phyloP scores from a whole-genome alignment of 1,140 invertebrate genomes.

The Meloidogyne exigua region DNA sequence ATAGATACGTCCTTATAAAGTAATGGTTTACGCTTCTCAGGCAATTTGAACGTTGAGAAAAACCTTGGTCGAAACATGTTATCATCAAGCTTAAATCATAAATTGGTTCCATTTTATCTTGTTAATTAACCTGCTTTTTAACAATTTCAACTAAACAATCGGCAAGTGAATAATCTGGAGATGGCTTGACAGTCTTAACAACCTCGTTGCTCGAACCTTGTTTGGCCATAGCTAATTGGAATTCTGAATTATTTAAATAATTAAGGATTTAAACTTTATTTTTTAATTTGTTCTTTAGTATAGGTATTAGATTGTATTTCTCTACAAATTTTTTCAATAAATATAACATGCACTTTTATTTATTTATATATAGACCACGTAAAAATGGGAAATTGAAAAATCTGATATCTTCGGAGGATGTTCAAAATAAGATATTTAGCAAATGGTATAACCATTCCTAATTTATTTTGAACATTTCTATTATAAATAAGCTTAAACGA shows the following conservation, averaged over 20 bases:
- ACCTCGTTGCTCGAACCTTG: not conserved
- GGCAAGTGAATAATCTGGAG: not conserved
- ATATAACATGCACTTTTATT: not conserved
- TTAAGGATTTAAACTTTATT: no score
- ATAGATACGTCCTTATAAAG: not conserved
- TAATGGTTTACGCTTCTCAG: not conserved
- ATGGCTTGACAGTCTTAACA: not conserved
- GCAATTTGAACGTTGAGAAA: not conserved
- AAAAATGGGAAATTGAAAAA: not conserved
- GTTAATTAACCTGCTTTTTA: not conserved
- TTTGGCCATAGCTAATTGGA: not conserved
- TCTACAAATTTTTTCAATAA: no score
- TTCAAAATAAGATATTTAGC: no score
- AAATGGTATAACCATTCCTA: not conserved
- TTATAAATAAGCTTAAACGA: no score
- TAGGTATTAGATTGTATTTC: no score
- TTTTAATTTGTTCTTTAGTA: no score
- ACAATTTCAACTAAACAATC: not conserved
- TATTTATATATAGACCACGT: not conserved
- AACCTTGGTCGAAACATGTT: not conserved
- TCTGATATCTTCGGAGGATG: not conserved
- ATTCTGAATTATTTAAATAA: no score
- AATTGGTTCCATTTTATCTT: not conserved
- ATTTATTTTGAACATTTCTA: not conserved
- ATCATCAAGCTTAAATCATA: not conserved